phyloP scores from a whole-genome alignment of 2,888 invertebrate species.

The Tachina grossa region DNA sequence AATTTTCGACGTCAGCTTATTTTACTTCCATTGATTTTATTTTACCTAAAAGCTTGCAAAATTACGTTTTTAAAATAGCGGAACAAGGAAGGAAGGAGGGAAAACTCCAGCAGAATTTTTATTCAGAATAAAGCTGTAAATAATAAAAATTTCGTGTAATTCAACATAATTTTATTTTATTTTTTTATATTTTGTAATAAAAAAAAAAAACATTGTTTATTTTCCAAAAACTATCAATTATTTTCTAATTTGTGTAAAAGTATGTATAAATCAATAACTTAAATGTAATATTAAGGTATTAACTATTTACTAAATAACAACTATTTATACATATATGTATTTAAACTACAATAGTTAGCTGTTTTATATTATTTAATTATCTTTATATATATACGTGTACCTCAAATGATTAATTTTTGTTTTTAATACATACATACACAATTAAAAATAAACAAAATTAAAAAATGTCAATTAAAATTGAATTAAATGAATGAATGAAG shows the following conservation, averaged over 20 bases:
- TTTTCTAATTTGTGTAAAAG: constrained; percentile 44
- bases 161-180: constrained; percentile 38
- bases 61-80: no score
- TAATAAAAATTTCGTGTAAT: constrained; percentile 31
- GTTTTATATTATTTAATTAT: not conserved
- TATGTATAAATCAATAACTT: constrained; percentile 57
- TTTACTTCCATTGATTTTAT: no score
- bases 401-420: not conserved
- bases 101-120: not conserved
- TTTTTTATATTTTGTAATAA: constrained; percentile 40
- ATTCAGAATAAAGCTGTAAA: not conserved
- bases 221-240: constrained; percentile 37
- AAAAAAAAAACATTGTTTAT: constrained; percentile 40
- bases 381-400: not conserved
- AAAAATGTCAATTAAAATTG: not conserved
- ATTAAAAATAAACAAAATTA: constrained; percentile 14
- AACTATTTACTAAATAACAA: constrained; percentile 60
- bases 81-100: no score
- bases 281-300: constrained; percentile 51
- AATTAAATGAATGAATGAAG: not conserved
- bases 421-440: not conserved
- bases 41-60: no score
- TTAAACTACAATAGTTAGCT: constrained; percentile 23
- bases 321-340: constrained; percentile 16
- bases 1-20: no score